Evolutionary conservation across 1,140 invertebrate species (phyloP).

Genomic region (Archegozetes longisetosus): DNA sequence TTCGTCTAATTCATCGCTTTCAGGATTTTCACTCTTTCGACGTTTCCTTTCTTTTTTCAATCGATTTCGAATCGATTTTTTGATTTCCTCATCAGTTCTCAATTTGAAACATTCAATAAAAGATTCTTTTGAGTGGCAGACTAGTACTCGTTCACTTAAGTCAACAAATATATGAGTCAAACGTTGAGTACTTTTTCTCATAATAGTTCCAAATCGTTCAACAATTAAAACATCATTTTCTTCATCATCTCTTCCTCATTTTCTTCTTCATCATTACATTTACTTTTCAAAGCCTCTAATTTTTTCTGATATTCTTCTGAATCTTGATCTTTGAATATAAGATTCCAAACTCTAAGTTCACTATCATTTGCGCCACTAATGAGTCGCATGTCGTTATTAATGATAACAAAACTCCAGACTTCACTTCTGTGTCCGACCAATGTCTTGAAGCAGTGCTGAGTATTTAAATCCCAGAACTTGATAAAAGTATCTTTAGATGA

Average conservation of each 20-base stretch:
- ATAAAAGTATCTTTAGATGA: conserved; percentile 83
- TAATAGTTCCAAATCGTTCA: conserved; percentile 44
- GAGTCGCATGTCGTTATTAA: conserved; percentile 59
- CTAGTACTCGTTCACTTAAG: conserved; percentile 45
- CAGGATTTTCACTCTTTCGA: background rate
- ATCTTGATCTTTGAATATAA: conserved; percentile 28
- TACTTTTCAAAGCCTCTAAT: background rate
- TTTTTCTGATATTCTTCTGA: conserved; percentile 9
- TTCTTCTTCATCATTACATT: conserved; percentile 18
- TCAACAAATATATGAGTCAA: conserved; percentile 27
- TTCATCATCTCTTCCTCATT: conserved; percentile 32
- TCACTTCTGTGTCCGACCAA: conserved; percentile 42
- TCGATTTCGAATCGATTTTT: conserved; percentile 48
- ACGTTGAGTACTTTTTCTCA: conserved; percentile 47
- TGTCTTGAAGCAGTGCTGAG: conserved; percentile 89
- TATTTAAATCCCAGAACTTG: conserved; percentile 94
- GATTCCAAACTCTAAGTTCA: conserved; percentile 64
- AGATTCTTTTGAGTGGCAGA: conserved; percentile 64
- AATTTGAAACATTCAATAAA: conserved; percentile 69
- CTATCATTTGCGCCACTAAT: conserved; percentile 69
- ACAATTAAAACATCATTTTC: conserved; percentile 23
- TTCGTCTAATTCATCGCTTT: background rate
- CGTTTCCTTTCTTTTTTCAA: conserved; percentile 44
- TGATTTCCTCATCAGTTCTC: conserved; percentile 52
- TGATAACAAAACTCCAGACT: conserved; percentile 65